Evolutionary conservation across 2,113 vertebrate species (phyloP).

Genomic region (Dromiciops gliroides): DNA sequence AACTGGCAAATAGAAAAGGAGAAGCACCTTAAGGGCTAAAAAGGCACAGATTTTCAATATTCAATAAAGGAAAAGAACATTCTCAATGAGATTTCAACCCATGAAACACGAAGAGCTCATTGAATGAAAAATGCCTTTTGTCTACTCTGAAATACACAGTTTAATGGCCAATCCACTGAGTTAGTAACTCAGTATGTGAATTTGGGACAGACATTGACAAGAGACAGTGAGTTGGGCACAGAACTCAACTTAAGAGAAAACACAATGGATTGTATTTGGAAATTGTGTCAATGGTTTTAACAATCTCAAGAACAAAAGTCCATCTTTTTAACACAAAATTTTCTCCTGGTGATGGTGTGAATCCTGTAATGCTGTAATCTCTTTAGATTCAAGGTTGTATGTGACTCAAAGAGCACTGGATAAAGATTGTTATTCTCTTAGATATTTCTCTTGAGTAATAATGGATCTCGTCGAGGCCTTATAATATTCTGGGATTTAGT

Average conservation of each 20-base stretch:
- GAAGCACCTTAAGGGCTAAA: not conserved
- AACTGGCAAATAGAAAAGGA: not conserved
- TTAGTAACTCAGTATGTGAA: not conserved
- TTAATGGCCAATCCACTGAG: not conserved
- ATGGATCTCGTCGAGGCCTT: not conserved
- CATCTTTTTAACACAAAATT: not conserved
- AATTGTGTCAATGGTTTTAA: not conserved
- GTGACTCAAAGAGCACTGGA: not conserved
- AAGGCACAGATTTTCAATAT: not conserved
- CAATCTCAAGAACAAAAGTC: not conserved
- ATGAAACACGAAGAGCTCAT: not conserved
- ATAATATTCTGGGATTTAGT: not conserved
- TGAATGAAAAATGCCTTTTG: not conserved
- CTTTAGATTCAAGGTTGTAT: not conserved
- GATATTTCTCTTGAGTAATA: not conserved
- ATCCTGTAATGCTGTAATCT: not conserved
- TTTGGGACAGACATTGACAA: not conserved
- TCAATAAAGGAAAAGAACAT: not conserved
- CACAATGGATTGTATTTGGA: not conserved
- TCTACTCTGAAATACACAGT: not conserved
- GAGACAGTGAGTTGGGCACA: not conserved
- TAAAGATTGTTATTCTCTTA: not conserved
- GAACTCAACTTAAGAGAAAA: not conserved
- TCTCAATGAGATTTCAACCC: not conserved
- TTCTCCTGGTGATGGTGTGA: not conserved